phyloP scores from a whole-genome alignment of 1,140 invertebrate genomes.

The Leptonema lineaticorne region DNA sequence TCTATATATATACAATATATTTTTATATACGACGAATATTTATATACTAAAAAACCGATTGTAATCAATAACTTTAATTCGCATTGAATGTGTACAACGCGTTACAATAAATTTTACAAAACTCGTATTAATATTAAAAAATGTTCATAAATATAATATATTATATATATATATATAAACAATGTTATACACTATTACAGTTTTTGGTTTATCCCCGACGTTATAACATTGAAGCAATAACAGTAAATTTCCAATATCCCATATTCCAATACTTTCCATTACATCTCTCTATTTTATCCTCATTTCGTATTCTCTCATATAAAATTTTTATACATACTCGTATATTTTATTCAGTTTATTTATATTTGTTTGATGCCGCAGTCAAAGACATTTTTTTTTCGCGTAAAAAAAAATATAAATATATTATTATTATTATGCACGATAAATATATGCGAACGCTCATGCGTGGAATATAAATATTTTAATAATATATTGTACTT shows the following conservation, averaged over 20 bases:
- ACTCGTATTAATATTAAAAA: no score
- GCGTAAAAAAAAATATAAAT: slow-evolving; percentile 11
- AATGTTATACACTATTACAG: background rate
- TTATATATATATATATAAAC: background rate
- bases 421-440: no score
- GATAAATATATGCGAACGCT: no score
- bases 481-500: no score
- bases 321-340: slow-evolving; percentile 18
- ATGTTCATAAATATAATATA: no score
- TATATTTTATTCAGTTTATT: slow-evolving; percentile 13
- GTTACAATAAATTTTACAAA: no score
- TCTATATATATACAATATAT: no score
- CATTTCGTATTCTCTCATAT: slow-evolving; percentile 18
- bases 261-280: slow-evolving; percentile 23
- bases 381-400: slow-evolving; percentile 19
- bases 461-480: no score
- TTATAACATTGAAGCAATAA: background rate
- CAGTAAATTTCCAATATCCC: slow-evolving; percentile 21
- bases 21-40: no score
- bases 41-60: no score
- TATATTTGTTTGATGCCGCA: slow-evolving; percentile 17
- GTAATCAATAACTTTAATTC: no score
- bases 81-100: no score
- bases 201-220: background rate
- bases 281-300: slow-evolving; percentile 13